Percentiles rank a stretch among this genome's conserved stretches.
These are phyloP conservation scores for Pseudopodoces humilis DNA, from an alignment of 2,113 vertebrate species.

Conservation along the genomic window DNA sequence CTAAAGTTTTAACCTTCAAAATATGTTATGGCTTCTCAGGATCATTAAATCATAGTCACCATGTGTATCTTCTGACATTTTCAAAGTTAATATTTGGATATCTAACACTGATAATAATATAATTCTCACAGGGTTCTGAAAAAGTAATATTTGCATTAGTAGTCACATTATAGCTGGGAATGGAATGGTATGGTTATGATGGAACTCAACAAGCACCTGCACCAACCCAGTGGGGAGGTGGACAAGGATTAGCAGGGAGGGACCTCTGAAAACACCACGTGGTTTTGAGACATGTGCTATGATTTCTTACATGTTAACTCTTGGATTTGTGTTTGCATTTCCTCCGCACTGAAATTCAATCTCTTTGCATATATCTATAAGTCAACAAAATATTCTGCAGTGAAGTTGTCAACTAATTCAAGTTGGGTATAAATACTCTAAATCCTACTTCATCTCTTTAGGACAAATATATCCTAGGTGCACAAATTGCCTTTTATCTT, in stretches of 20 bases:
- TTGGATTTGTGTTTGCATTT: not conserved
- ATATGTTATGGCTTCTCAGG: not conserved
- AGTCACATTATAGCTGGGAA: not conserved
- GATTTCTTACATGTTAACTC: not conserved
- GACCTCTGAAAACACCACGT: not conserved
- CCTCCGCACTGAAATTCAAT: not conserved
- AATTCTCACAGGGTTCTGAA: not conserved
- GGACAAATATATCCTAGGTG: not conserved
- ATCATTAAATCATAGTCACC: not conserved
- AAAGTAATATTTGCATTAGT: not conserved
- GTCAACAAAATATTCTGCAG: not conserved
- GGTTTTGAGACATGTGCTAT: not conserved
- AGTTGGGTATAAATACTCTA: not conserved
- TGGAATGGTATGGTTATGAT: not conserved
- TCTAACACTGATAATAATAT: not conserved
- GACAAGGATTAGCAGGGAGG: not conserved
- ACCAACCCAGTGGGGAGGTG: fast-evolving
- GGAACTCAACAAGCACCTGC: not conserved
- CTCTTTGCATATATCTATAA: not conserved
- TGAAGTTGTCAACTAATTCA: not conserved
- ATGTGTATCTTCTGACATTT: not conserved
- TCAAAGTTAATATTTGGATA: not conserved
- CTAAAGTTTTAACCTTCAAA: not conserved
- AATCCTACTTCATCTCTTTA: not conserved
- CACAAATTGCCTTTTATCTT: not conserved